Evolutionary conservation across 2,113 vertebrate species (phyloP).

Genomic region (Strigops habroptila): DNA sequence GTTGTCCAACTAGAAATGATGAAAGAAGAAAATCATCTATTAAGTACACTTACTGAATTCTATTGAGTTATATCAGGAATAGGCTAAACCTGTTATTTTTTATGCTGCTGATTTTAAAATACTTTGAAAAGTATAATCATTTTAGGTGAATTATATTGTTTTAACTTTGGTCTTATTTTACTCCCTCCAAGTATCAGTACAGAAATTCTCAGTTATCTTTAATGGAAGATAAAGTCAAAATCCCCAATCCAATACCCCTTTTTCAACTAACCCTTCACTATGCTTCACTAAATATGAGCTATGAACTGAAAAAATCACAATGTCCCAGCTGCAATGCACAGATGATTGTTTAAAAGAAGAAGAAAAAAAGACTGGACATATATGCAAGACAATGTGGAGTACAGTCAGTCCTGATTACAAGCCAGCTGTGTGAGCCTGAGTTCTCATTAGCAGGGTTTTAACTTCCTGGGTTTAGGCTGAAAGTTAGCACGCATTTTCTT

Average conservation of each 20-base stretch:
- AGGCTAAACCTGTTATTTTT: background rate
- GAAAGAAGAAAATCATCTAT: background rate
- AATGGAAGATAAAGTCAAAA: background rate
- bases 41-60: background rate
- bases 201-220: background rate
- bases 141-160: background rate
- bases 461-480: background rate
- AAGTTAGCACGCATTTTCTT: background rate
- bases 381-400: background rate
- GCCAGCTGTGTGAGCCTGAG: background rate
- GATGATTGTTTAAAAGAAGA: background rate
- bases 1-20: background rate
- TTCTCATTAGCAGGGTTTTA: background rate
- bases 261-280: background rate
- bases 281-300: background rate
- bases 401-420: constrained; percentile 1
- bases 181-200: background rate
- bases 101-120: background rate
- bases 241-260: background rate
- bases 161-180: background rate
- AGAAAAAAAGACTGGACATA: background rate
- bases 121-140: background rate
- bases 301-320: background rate
- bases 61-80: background rate
- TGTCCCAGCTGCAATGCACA: background rate